Base-by-base conservation (phyloP, 1,140 invertebrate genomes). In the Triops cancriformis region DNA sequence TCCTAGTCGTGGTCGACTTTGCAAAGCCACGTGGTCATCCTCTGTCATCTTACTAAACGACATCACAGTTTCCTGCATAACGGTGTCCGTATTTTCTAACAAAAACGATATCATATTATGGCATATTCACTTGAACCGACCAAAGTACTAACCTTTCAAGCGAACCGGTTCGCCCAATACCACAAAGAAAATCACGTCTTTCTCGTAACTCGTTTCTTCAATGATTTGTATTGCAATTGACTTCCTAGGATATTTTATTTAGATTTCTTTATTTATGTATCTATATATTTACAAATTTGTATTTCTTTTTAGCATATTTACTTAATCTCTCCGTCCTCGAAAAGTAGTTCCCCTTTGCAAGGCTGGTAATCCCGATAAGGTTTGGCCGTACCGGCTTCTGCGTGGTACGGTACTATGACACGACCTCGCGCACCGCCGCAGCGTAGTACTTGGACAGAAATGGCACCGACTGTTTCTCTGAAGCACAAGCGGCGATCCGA, bases 291-390 rank as follows among this genome's bases (percentile, higher is more conserved):
- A 64, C 12, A 18, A 73, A 74, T 1, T 43, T 31, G 31, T 42
- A 45, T 51, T 10, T n/a, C n/a, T n/a, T n/a, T n/a, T n/a, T n/a
- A n/a, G n/a, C n/a, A 6, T 23, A 94, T 93, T 94, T 85, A 99
- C 97, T 96, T 95, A 82, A 94, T 94, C 88, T 98, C 94, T 88
- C 99, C 98, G 88, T 99, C 96, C 83, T 98, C 94, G 86, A 99
- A 99, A 74, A 94, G 86, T 64, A 99, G 84, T 81, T 94, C 90
- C 74, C 95, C 95, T 81, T 92, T 89, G 9, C 88, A 87, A 45
- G 89, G 86, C 80, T 94, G 89, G 86, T 92, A 99, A 86, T 99
- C 96, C 81, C 91, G 93, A 73, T 91, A 93, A 41, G 89, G 88
- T 83, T 95, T 94, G 4, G 96, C 97, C 0, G 94, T 96, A 12